Conservation (phyloP, 2,888 invertebrate genomes). For the Idaea biselata region DNA sequence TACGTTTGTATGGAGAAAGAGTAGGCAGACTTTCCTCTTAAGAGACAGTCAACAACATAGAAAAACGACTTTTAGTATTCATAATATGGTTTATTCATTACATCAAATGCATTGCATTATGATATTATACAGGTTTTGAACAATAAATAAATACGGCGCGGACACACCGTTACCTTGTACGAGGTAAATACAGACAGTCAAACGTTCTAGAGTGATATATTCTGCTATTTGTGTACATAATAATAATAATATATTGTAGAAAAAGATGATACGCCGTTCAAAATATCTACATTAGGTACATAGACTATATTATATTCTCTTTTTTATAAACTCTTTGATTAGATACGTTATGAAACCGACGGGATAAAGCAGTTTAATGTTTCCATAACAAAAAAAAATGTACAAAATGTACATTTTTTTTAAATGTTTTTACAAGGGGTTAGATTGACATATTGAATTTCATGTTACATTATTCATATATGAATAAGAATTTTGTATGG, state of each 20-base stretch:
- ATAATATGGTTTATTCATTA: constrained; percentile 56
- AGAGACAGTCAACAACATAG: background rate
- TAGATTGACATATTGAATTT: no score
- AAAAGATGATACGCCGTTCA: background rate
- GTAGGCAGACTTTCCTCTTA: no score
- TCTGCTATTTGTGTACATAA: constrained; percentile 6
- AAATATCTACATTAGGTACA: background rate
- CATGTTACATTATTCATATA: no score
- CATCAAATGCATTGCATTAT: constrained; percentile 76
- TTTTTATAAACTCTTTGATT: background rate
- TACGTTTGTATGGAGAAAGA: no score
- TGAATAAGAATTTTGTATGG: no score
- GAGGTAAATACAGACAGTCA: constrained; percentile 29
- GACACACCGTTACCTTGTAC: constrained; percentile 60
- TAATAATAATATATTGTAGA: constrained; percentile 7
- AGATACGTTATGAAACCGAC: background rate
- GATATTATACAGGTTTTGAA: constrained; percentile 53
- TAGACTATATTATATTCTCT: background rate
- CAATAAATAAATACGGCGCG: constrained; percentile 73
- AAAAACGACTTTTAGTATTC: background rate
- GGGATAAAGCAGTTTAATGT: no score
- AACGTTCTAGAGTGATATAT: constrained; percentile 34
- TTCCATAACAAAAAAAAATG: no score
- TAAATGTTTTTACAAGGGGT: no score
- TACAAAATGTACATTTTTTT: no score